Conservation (phyloP, 2,888 invertebrate species). For the Chydorus sphaericus region DNA sequence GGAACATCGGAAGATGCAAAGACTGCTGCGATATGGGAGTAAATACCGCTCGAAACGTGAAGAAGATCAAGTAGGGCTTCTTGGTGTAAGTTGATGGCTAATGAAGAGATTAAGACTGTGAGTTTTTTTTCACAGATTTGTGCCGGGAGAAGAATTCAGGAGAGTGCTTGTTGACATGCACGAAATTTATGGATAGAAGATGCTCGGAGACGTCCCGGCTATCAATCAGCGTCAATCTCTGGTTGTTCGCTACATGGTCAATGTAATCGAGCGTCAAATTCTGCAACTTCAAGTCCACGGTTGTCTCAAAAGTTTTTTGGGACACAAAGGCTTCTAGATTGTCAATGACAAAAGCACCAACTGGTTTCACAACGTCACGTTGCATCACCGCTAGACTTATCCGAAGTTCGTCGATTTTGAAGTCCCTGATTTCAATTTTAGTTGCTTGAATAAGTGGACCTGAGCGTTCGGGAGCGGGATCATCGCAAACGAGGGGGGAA, state of each 20-base stretch:
- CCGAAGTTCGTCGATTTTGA: neutral
- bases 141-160: constrained; percentile 63
- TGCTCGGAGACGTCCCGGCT: constrained; percentile 43
- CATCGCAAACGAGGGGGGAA: neutral
- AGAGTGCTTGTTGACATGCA: constrained; percentile 54
- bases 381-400: neutral
- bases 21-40: constrained; percentile 23
- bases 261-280: neutral
- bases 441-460: neutral
- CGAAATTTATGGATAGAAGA: constrained; percentile 53
- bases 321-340: neutral
- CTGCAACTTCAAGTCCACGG: neutral
- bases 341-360: neutral
- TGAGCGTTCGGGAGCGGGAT: neutral
- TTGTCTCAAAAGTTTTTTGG: neutral
- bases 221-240: constrained; percentile 42
- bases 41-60: constrained; percentile 39
- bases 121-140: constrained; percentile 60
- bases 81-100: constrained; percentile 67
- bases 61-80: constrained; percentile 61
- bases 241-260: neutral
- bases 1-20: too few relatives aligned
- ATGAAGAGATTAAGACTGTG: constrained; percentile 61
- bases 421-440: neutral
- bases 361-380: neutral